Evolutionary conservation across 2,888 invertebrate species (phyloP).

Genomic region (Polymixis lichenea): DNA sequence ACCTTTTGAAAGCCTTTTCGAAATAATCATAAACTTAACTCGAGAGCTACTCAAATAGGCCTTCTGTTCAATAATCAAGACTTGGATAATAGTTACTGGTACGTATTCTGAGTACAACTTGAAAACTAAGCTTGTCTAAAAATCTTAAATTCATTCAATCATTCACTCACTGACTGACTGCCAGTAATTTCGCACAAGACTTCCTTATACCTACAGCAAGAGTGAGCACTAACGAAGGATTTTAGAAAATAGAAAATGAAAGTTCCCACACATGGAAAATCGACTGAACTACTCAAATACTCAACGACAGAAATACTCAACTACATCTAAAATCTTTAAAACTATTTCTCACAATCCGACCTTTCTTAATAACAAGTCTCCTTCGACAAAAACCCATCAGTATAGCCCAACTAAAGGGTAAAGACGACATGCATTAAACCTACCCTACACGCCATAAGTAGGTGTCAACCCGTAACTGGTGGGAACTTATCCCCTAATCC

Average conservation of each 20-base stretch:
- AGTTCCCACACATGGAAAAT: not conserved
- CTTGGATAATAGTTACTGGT: not conserved
- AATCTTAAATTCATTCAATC: not conserved
- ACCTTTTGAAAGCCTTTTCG: conserved; percentile 31
- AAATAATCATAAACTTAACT: conserved; percentile 25
- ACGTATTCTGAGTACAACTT: not conserved
- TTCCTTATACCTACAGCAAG: not conserved
- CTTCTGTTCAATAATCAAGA: not conserved
- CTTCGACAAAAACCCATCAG: conserved; percentile 42
- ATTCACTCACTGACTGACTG: not conserved
- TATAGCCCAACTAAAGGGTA: conserved; percentile 45
- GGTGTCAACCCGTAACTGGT: conserved; percentile 68
- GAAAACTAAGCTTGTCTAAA: too few relatives aligned
- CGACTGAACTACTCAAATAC: too few relatives aligned
- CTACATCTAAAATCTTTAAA: not conserved
- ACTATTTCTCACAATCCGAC: not conserved
- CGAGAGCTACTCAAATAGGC: conserved; percentile 8
- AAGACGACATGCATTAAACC: conserved; percentile 44
- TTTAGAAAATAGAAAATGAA: not conserved
- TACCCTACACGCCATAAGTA: conserved; percentile 61
- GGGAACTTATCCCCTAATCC: conserved; percentile 76
- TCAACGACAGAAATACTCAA: not conserved
- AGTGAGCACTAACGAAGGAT: not conserved
- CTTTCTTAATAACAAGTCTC: not conserved
- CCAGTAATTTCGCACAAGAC: not conserved